Evolutionary conservation across 2,797 vertebrate genomes (phyloP), one percentile per base, ranked within the genome.

Genomic region (Todus mexicanus): DNA sequence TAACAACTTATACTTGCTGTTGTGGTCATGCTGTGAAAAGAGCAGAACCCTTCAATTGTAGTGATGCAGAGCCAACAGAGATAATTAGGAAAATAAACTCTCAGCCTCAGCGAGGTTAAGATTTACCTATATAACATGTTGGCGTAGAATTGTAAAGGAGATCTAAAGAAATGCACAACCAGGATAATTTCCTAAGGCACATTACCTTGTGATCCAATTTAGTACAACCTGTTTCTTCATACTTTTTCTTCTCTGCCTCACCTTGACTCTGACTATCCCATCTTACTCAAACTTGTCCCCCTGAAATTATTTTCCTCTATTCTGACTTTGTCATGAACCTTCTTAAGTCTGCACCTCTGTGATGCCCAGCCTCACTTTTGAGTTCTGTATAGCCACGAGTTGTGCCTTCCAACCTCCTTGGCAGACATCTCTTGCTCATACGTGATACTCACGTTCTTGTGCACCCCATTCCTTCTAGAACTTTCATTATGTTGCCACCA

Each of bases 1-100:
- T 48, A 78, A 66, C 54, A 75, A 65, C 90, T 94, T 77, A 84
- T 79, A 59, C 50, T 57, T 33, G 5, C 31, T 80, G 61, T 45
- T 74, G 57, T 92, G 80, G 56, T 94, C 88, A 70, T 68, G 61
- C 91, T 94, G 94, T 91, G 94, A 70, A 57, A 87, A 54, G 90
- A 92, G 75, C 59, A 92, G 69, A 93, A 71, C 43, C 29, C 53
- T 94, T 96, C 85, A 72, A 75, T 92, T 93, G 92, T 1, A 81
- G n/a, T 33, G 47, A 78, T 81, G 54, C 57, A 68, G 53, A 90
- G 54, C 65, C 86, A 92, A 65, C 31, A 85, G 75, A 69, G n/a
- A 33, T 89, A 83, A 92, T 85, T 66, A 81, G 59, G 43, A 70
- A 93, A 87, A 87, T 75, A 72, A 79, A 64, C 53, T 82, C 38